Percentiles rank a stretch among this genome's conserved stretches.
These are phyloP conservation scores for Raja brachyura DNA, from an alignment of 2,113 vertebrate genomes.

Conservation along the genomic window DNA sequence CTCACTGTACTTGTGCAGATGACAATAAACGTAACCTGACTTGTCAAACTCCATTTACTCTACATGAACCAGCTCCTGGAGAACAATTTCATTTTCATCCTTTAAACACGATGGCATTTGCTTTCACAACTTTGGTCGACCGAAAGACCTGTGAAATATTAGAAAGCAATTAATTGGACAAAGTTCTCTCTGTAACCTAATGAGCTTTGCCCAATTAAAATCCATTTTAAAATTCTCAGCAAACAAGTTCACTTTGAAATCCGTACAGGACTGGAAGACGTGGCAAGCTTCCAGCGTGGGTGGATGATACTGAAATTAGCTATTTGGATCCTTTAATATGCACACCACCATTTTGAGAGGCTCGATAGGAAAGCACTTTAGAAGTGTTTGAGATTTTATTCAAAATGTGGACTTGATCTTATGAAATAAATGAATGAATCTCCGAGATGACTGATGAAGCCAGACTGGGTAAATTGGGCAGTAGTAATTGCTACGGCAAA, in stretches of 20 bases:
- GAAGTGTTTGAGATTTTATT: background rate
- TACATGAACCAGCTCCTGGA: background rate
- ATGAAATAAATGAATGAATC: background rate
- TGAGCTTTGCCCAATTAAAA: background rate
- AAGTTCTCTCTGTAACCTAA: background rate
- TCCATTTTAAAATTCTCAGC: background rate
- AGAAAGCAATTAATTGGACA: background rate
- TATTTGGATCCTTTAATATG: background rate
- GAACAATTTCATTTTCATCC: background rate
- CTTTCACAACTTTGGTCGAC: background rate
- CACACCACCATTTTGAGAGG: background rate
- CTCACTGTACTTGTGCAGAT: no score
- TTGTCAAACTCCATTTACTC: background rate
- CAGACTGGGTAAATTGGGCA: background rate
- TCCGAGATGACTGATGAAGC: background rate
- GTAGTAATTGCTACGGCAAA: background rate
- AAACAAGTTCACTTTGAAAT: background rate
- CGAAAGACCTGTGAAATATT: background rate
- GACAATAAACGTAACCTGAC: no score
- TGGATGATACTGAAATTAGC: background rate
- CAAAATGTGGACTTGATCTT: background rate
- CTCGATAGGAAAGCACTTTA: background rate
- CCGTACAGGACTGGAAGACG: background rate
- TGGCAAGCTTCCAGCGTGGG: no score
- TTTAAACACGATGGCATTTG: background rate